A percentile compares a stretch with the other conserved stretches of the same genome.
Conservation (phyloP, 2,797 vertebrate species). For the Schizothorax lantsangensis region DNA sequence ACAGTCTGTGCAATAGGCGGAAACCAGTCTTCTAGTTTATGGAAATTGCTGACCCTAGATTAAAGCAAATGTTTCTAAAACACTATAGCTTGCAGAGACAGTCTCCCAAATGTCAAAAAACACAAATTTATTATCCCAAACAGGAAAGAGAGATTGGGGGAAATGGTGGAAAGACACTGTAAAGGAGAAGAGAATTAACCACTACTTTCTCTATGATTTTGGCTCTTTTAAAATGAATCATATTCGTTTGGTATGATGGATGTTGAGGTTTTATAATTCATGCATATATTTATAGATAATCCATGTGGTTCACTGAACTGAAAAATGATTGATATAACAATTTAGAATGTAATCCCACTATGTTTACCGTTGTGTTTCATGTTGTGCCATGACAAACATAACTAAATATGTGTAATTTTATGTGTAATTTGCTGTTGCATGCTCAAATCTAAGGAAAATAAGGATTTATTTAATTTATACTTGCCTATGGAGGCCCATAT, state of each 20-base stretch:
- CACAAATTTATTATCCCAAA: constrained; percentile 73
- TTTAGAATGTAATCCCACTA: constrained; percentile 3
- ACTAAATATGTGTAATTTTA: constrained; percentile 14
- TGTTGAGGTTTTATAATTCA: constrained; percentile 29
- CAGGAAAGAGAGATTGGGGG: constrained; percentile 71
- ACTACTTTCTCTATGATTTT: background rate
- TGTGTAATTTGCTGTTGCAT: constrained; percentile 24
- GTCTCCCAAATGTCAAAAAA: constrained; percentile 70
- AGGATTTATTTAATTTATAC: background rate
- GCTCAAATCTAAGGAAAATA: background rate
- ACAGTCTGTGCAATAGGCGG: background rate
- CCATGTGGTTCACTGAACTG: constrained; percentile 23
- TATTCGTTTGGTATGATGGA: constrained; percentile 22
- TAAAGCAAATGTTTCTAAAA: constrained; percentile 36
- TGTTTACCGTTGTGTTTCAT: constrained; percentile 1
- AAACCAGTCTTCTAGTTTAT: constrained; percentile 46
- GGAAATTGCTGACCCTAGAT: constrained; percentile 57
- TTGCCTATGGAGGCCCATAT: background rate
- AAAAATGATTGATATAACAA: constrained; percentile 30
- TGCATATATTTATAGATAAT: constrained; percentile 42
- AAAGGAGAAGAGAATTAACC: background rate
- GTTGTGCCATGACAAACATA: constrained; percentile 22
- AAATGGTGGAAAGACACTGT: constrained; percentile 63
- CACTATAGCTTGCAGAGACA: constrained; percentile 60
- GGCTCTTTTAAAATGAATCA: background rate